Evolutionary conservation across 2,888 invertebrate species (phyloP).

Genomic region (Cosmia pyralina): DNA sequence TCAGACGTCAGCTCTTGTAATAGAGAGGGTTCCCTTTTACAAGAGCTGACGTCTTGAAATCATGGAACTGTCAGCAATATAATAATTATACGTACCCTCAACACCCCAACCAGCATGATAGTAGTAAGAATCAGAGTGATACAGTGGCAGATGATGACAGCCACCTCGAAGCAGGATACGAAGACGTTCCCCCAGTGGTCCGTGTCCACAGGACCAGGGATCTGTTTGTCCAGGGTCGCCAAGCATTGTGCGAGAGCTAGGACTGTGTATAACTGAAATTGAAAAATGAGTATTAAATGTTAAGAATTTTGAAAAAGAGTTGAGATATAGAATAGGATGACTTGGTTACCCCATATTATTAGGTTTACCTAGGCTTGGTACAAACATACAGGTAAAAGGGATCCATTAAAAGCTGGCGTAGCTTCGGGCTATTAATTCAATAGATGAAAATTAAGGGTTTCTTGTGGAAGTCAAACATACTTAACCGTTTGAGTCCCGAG

Average conservation of each 20-base stretch:
- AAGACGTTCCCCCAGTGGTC: slow-evolving; percentile 64
- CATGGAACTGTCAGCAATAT: background rate
- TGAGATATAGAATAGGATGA: background rate
- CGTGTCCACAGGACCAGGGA: slow-evolving; percentile 56
- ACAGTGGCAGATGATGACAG: slow-evolving; percentile 71
- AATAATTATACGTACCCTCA: slow-evolving; percentile 74
- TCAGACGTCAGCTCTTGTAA: too few relatives aligned
- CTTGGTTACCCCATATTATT: background rate
- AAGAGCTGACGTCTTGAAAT: background rate
- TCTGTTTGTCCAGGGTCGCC: slow-evolving; percentile 68
- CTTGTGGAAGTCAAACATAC: background rate
- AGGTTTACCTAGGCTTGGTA: background rate
- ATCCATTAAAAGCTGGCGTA: too few relatives aligned
- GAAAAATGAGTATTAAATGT: background rate
- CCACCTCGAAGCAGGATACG: slow-evolving; percentile 69
- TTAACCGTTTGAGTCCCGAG: too few relatives aligned
- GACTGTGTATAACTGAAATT: slow-evolving; percentile 80
- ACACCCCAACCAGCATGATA: slow-evolving; percentile 81
- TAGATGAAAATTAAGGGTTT: too few relatives aligned
- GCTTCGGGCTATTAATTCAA: too few relatives aligned
- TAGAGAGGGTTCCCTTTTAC: background rate
- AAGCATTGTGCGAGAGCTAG: slow-evolving; percentile 80
- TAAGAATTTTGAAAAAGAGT: background rate
- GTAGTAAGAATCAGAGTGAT: slow-evolving; percentile 80
- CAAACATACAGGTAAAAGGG: too few relatives aligned